Base-by-base conservation (phyloP, 2,113 vertebrate species). In the Helogale parvula region DNA sequence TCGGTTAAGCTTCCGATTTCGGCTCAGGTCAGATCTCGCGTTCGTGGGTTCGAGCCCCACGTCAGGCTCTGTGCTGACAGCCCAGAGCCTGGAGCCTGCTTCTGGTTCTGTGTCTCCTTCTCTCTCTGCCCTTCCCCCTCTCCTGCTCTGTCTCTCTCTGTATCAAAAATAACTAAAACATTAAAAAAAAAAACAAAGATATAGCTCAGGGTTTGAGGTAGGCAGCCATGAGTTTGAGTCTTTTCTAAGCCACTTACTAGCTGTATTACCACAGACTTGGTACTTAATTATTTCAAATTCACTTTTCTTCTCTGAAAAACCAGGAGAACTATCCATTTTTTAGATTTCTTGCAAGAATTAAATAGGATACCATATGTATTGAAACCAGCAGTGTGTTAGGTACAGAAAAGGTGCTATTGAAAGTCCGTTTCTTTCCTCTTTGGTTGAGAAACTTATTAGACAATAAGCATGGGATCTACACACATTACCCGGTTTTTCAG, bases 201-300 rank as follows among this genome's bases (percentile, higher is more conserved):
- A 66, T 19, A 80, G n/a, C 65, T 88, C 50, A 47, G 16, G 5
- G 11, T 54, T 86, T 60, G 45, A 16, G 7, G 2, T 88, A 66
- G 74, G 35, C 35, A 63, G 47, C 6, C 52, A 57, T 15, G 54
- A 66, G 21, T 47, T 8, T 72, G 76, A 69, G 65, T 69, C 41
- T 77, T 47, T 52, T 19, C 82, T 41, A 38, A 92, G 31, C 21
- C 11, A 2, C n/a, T 65, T 57, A 50, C 25, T 68, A 41, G 54
- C 33, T 79, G 3, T 71, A 31, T 92, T 60, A 65, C 33, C 41
- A 7, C 2, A 14, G 23, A 15, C 25, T 69, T 81, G n/a, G 45
- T 25, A 71, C 21, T 68, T 60, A 82, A 27, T 86, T 45, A 82
- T 81, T 92, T 96, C 66, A 88, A 89, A 74, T 95, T 89, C 80